Evolutionary conservation across 2,797 vertebrate genomes (phyloP), one percentile per base, ranked within the genome.

Genomic region (Neopelma chrysocephalum): DNA sequence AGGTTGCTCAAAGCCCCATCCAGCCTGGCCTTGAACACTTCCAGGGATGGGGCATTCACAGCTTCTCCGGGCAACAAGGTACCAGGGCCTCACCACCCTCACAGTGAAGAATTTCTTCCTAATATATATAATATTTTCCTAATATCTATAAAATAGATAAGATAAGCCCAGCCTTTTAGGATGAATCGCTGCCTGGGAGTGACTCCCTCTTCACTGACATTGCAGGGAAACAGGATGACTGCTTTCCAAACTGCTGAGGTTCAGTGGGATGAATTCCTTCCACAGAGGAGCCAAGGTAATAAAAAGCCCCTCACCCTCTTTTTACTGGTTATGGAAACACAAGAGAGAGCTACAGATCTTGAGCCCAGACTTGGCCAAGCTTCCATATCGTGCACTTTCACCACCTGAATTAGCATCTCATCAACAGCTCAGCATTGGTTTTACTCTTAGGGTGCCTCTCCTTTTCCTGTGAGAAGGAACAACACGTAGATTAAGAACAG

Each of bases 391-490:
- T 25, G 60, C 23, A 47, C 48, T 93, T 75, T 69, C 36, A 56
- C 61, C 43, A 58, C 34, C 40, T 64, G 54, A 92, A 70, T 45
- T 83, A 87, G 58, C 70, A 5, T 29, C 40, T 78, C 5, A 8
- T 12, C 69, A 64, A 53, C 19, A 75, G 50, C 45, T 4, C 25
- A 75, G 42, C 5, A 1, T 0, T 9, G 4, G 11, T 48, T 84
- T 89, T 80, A 53, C 53, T 73, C 56, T 90, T 77, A 86, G 68
- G 56, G 58, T 90, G 73, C n/a, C 58, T 86, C 65, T 88, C 43
- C 36, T 57, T 16, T 50, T 93, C 27, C 38, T 58, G 22, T 20
- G n/a, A 51, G 64, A 11, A 89, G 45, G 15, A 89, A 48, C 6
- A 7, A 78, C 0, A 2, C 4, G 19, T 51, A 57, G 54, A 68